Conservation (phyloP, 2,888 invertebrate genomes). For the Altica lythri region DNA sequence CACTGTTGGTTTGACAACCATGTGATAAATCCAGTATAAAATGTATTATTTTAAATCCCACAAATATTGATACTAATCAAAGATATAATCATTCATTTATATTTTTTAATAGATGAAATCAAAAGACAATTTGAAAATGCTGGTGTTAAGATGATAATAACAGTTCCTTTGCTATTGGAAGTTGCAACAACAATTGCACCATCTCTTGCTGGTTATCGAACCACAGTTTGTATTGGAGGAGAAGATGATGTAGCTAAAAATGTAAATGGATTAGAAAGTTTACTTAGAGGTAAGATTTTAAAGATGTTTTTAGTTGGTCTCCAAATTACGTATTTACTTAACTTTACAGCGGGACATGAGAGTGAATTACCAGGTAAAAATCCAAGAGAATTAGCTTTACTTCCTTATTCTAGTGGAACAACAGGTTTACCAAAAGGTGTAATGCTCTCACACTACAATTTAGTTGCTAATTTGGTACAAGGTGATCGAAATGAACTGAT, state of each 20-base stretch:
- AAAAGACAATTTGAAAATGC: conserved; percentile 67
- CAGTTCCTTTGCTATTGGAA: conserved; percentile 68
- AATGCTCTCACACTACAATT: conserved; percentile 72
- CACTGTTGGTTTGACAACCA: too few species aligned
- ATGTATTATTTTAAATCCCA: too few species aligned
- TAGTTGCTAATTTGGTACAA: conserved; percentile 59
- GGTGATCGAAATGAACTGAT: conserved; percentile 48
- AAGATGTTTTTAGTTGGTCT: background rate
- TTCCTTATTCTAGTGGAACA: conserved; percentile 75
- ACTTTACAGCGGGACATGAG: conserved; percentile 47
- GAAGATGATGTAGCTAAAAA: conserved; percentile 60
- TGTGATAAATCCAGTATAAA: too few species aligned
- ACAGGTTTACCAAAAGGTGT: conserved; percentile 84
- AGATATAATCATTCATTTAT: too few species aligned
- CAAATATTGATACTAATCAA: too few species aligned
- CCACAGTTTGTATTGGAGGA: conserved; percentile 68
- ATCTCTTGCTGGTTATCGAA: conserved; percentile 62
- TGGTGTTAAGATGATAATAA: conserved; percentile 67
- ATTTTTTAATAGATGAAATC: conserved; percentile 72
- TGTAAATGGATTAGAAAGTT: conserved; percentile 53
- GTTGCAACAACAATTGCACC: conserved; percentile 63
- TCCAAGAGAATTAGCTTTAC: conserved; percentile 61
- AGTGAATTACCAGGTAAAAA: conserved; percentile 58
- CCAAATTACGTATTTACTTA: background rate
- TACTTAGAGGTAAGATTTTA: conserved; percentile 44